phyloP scores from a whole-genome alignment of 2,797 vertebrate genomes.

The Rhabdophis nuchalis region DNA sequence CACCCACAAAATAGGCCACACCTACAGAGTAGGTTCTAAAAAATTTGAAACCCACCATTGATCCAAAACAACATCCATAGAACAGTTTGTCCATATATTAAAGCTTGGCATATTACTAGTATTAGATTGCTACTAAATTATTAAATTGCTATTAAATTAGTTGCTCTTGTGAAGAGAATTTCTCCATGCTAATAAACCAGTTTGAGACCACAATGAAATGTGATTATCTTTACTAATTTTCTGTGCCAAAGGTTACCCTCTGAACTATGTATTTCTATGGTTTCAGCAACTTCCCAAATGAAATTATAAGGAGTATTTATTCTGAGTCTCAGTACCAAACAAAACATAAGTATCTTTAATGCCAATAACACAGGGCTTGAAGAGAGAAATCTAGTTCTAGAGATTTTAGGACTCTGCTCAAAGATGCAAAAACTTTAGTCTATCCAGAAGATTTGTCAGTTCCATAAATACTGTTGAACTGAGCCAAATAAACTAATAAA shows the following conservation, averaged over 20 bases:
- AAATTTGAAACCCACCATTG: too few relatives aligned
- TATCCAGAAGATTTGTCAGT: neutral
- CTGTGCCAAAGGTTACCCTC: neutral
- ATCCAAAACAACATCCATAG: neutral
- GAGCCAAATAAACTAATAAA: neutral
- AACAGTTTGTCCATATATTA: neutral
- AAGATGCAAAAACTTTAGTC: neutral
- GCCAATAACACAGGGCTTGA: neutral
- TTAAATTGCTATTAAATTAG: neutral
- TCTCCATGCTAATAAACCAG: neutral
- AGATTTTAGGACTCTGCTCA: neutral
- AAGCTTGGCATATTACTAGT: neutral
- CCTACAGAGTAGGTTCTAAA: too few relatives aligned
- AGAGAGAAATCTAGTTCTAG: neutral
- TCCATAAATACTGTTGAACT: neutral
- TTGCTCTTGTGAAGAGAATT: neutral
- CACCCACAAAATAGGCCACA: too few relatives aligned
- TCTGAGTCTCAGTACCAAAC: neutral
- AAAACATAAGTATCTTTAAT: neutral
- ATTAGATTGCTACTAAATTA: neutral
- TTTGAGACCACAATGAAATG: neutral
- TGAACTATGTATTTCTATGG: neutral
- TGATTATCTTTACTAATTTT: neutral
- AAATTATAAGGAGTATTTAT: neutral
- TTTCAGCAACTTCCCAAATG: neutral